Percentiles rank a stretch among this genome's conserved stretches.
phyloP scores from a whole-genome alignment of 2,888 invertebrate genomes.

The Leucophenga montana region DNA sequence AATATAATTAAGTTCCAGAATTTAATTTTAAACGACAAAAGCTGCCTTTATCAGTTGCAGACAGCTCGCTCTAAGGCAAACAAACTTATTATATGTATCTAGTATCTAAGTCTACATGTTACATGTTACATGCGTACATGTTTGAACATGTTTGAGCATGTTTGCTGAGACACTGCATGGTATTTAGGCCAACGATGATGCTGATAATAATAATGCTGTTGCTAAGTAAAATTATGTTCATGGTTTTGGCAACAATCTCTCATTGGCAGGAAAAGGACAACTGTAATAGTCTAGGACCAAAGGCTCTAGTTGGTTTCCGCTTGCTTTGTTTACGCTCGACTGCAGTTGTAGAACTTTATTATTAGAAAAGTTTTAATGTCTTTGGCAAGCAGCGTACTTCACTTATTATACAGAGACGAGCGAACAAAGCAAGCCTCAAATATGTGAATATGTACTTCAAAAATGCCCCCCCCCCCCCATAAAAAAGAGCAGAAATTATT shows the following conservation, averaged over 20 bases:
- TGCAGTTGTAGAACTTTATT: constrained; percentile 61
- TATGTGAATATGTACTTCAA: too few species aligned
- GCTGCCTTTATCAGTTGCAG: constrained; percentile 22
- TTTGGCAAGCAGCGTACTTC: constrained; percentile 50
- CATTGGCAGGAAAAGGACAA: background rate
- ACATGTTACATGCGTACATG: too few species aligned
- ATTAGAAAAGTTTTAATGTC: constrained; percentile 68
- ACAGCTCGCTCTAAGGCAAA: background rate
- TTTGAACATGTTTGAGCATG: background rate
- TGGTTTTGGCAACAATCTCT: background rate
- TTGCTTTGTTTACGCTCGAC: constrained; percentile 57
- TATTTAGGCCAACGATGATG: too few species aligned
- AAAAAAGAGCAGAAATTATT: too few species aligned
- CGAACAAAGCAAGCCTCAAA: too few species aligned
- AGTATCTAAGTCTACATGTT: too few species aligned
- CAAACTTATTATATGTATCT: too few species aligned
- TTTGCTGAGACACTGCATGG: background rate
- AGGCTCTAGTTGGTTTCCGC: constrained; percentile 42
- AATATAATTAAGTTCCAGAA: background rate
- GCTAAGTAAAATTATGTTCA: background rate
- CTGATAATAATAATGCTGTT: background rate
- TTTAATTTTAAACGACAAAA: background rate
- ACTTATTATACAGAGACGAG: too few species aligned
- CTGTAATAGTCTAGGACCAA: background rate
- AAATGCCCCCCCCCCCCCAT: too few species aligned